These are phyloP conservation scores for Lagopus muta DNA, from an alignment of 2,113 vertebrate genomes.

Conservation along the genomic window DNA sequence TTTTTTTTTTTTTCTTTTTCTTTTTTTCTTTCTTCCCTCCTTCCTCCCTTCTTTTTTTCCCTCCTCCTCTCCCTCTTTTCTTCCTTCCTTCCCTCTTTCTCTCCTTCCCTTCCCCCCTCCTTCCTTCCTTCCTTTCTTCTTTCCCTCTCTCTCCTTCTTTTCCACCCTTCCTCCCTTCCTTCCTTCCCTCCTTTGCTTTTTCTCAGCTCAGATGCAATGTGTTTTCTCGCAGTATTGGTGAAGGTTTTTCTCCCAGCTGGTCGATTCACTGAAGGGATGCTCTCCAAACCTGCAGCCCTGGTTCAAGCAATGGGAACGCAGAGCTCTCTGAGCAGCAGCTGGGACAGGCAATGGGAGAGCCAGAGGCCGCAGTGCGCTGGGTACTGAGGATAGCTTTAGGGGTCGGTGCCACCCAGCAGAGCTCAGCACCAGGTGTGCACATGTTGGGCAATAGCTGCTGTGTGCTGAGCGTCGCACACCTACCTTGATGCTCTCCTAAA, in stretches of 20 bases:
- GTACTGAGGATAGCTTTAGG: background rate
- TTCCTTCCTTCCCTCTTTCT: background rate
- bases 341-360: background rate
- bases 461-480: accelerated
- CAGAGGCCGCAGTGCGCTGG: background rate
- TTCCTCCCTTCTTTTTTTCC: background rate
- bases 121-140: too few species aligned
- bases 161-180: background rate
- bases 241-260: background rate
- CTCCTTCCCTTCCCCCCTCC: too few species aligned
- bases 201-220: background rate
- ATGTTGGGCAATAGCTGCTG: background rate
- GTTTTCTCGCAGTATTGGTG: background rate
- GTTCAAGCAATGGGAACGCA: background rate
- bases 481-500: background rate
- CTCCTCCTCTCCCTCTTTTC: background rate
- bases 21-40: background rate
- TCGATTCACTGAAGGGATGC: background rate
- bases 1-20: too few species aligned
- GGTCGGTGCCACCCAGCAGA: background rate
- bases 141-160: background rate
- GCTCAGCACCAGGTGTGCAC: background rate
- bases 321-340: background rate
- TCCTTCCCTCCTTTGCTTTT: background rate
- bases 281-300: background rate